Evolutionary conservation across 2,888 invertebrate genomes (phyloP), one percentile per base, ranked within the genome.

Genomic region (Platycheirus albimanus): DNA sequence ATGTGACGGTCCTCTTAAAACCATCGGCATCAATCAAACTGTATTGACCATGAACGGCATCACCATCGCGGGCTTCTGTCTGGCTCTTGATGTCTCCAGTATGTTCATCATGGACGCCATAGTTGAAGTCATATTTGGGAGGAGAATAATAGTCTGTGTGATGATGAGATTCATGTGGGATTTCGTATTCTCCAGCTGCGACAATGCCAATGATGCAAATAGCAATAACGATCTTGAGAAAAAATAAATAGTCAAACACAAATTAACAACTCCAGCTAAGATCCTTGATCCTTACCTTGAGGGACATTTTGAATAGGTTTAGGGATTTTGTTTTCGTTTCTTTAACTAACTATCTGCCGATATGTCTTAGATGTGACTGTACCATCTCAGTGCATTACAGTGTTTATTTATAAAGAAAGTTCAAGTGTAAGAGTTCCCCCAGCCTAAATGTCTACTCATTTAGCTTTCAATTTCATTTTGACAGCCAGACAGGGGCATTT

Each of bases 31-130:
- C 92, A 67, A 92, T 86, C 20, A 92, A 87, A 58, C 91, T 91
- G 87, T 92, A 92, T 56, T 88, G 88, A n/a, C 92, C 92, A 51
- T 91, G 91, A 30, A 92, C 92, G 45, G 88, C 88, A 87, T 92
- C 91, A 13, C 92, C 92, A 86, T 91, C 89, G 8, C 92, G 91
- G 1, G 90, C 87, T 88, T 92, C 92, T 54, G 89, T 90, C 86
- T 92, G 92, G 64, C 88, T 89, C 87, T 92, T 92, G 67, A 90
- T 89, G 86, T 92, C 92, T 3, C 92, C 92, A 84, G 92, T 92
- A 71, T 86, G 88, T 49, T 89, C 89, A 85, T 92, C 92, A 77
- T 91, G 89, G 0, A 92, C 91, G 38, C 88, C 88, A 81, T 92
- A 92, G 43, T 88, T 89, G 84, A 89, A 92, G 58, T 90, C 90